A percentile compares a stretch with the other conserved stretches of the same genome.
Conservation (phyloP, 1,140 invertebrate genomes). For the Aleiodes sp. region DNA sequence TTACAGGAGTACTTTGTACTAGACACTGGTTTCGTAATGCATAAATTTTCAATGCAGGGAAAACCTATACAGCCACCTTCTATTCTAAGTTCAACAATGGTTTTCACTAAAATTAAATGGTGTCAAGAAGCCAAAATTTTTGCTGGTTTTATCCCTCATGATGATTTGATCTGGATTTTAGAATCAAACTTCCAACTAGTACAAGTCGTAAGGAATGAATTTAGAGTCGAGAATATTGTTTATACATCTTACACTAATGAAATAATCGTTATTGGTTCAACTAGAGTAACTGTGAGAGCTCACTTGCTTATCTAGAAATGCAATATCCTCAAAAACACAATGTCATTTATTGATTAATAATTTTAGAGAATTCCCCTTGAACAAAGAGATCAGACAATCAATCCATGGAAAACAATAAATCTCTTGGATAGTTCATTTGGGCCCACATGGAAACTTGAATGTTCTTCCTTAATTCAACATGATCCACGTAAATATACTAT, state of each 20-base stretch:
- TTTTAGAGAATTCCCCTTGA: slow-evolving; percentile 31
- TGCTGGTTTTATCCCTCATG: slow-evolving; percentile 25
- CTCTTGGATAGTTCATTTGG: slow-evolving; percentile 38
- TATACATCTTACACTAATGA: slow-evolving; percentile 31
- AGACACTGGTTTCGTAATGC: slow-evolving; percentile 9
- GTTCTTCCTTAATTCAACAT: slow-evolving; percentile 26
- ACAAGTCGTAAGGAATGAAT: slow-evolving; percentile 38
- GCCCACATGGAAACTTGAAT: slow-evolving; percentile 38
- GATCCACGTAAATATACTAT: not conserved
- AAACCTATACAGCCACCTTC: slow-evolving; percentile 35
- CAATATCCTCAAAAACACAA: too few species aligned
- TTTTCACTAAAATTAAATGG: slow-evolving; percentile 39
- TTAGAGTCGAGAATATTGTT: slow-evolving; percentile 32
- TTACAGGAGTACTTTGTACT: slow-evolving; percentile 39
- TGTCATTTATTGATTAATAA: too few species aligned
- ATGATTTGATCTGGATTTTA: slow-evolving; percentile 39
- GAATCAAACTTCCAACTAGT: slow-evolving; percentile 27
- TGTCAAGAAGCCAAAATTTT: slow-evolving; percentile 29
- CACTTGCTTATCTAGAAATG: too few species aligned
- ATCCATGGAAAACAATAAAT: slow-evolving; percentile 24
- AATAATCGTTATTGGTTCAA: slow-evolving; percentile 35
- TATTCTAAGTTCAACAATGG: slow-evolving; percentile 33
- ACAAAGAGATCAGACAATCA: slow-evolving; percentile 26
- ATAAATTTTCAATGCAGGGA: slow-evolving; percentile 39
- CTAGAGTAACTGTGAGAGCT: slow-evolving; percentile 38